Evolutionary conservation across 2,113 vertebrate species (phyloP), one percentile per base, ranked within the genome.

Genomic region (Propithecus coquereli): DNA sequence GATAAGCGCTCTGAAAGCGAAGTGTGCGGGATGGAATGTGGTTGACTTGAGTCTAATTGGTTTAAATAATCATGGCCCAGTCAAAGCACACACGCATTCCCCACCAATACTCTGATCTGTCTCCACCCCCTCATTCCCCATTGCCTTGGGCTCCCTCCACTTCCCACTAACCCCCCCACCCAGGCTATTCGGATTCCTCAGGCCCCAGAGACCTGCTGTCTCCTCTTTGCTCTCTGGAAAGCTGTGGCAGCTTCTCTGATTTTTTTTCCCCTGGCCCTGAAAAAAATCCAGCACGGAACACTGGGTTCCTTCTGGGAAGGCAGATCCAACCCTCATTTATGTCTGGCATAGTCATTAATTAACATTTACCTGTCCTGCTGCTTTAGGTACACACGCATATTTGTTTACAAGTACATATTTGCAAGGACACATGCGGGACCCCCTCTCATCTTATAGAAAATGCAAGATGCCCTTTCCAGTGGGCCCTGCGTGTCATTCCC

Each of bases 401-500:
- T 47, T 30, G 52, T 47, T 43, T 79, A 17, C 23, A 50, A 68
- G 43, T 57, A 11, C 8, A 1, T 32, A 16, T 82, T 89, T 86
- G 37, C 63, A 83, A 73, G 91, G 47, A 50, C 37, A 57, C 8
- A 0, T 1, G 5, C 34, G 43, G 37, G 17, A 10, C 27, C n/a
- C 18, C 14, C 37, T 79, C 71, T 68, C 17, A 8, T 50, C 74
- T 94, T 79, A n/a, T 43, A 54, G 66, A 90, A 83, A 70, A 8
- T 34, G 10, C 12, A 85, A 68, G 65, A 23, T 3, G 8, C 6
- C 37, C 9, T 84, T 22, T 40, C 40, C 32, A 8, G 27, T 25
- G 0, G 0, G 17, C n/a, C 5, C 47, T 25, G 47, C 40, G 40
- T 50, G 0, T 10, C 74, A 50, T 20, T 37, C 52, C 34, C 30